Base-by-base conservation (phyloP, 64 coral and sea anemone genomes). In the Acropora tenuis region DNA sequence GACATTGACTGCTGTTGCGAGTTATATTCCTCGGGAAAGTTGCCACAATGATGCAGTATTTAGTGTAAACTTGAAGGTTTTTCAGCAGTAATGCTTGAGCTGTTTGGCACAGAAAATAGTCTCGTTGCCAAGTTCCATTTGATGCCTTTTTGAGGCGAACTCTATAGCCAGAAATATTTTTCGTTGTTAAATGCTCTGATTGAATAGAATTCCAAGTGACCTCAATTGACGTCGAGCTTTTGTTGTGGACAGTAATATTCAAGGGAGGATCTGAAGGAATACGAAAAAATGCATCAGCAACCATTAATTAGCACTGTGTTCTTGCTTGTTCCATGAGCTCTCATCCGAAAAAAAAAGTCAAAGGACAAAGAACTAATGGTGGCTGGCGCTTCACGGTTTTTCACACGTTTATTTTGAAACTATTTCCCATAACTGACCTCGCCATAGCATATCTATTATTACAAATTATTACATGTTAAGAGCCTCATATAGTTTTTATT, bases 1-100 rank as follows among this genome's bases (percentile, higher is more conserved):
- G 50, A 73, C 90, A 85, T 13, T 91, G 16, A 74, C 90, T 91
- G 19, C 3, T 58, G 50, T 91, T 85, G 1, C 73, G 47, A 47
- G 48, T 47, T 4, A 43, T 75, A 43, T 13, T 20, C 2, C 1
- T 48, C 3, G 72, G 84, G n/a, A 73, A 91, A 1, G 69, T 60
- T 8, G 71, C 15, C 16, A 84, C 2, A 9, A 15, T 30, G n/a
- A 91, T 41, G 45, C 66, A 76, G 72, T 91, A 85, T 3, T 83
- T 49, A 9, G 80, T 91, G 41, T 75, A 63, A 2, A 75, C 69
- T 20, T 40, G 0, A 16, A 91, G 53, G 12, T 50, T 20, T 12
- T 41, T 50, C 18, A 85, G 15, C 40, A 20, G 5, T 45, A 17
- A 46, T 72, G 82, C 18, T 17, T 42, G 48, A 71, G 0, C 12